phyloP scores from a whole-genome alignment of 2,113 vertebrate genomes.

The Notothenia rossii region DNA sequence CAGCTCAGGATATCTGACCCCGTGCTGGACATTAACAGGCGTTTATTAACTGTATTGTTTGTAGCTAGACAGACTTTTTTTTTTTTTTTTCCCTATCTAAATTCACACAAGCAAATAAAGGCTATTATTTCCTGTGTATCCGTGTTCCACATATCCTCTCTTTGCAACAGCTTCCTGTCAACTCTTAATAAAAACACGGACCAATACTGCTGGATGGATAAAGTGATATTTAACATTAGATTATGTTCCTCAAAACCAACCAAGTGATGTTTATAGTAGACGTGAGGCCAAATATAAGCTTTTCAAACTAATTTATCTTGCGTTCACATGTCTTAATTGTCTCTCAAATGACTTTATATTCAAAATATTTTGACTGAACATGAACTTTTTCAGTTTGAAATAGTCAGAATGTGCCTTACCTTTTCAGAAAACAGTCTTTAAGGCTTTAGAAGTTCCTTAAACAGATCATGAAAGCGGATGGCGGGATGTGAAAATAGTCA shows the following conservation, averaged over 20 bases:
- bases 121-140: slow-evolving; percentile 39
- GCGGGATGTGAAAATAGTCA: neutral
- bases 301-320: no score
- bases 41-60: neutral
- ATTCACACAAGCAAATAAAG: slow-evolving; percentile 2
- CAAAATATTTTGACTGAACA: neutral
- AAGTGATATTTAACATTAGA: neutral
- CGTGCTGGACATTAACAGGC: neutral
- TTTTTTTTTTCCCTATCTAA: slow-evolving; percentile 36
- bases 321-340: no score
- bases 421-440: slow-evolving; percentile 6
- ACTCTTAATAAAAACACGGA: neutral
- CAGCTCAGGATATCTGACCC: neutral
- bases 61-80: neutral
- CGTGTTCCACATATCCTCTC: slow-evolving; percentile 29
- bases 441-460: neutral
- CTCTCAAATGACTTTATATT: no score
- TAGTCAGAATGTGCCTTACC: slow-evolving; percentile 26
- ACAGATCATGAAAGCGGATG: neutral
- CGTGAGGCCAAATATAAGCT: no score
- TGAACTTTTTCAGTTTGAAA: neutral
- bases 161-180: slow-evolving; percentile 47
- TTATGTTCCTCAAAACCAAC: no score
- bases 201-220: slow-evolving; percentile 10
- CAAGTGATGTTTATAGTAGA: neutral